Percentiles rank a stretch among this genome's conserved stretches.
phyloP scores from a whole-genome alignment of 2,113 vertebrate species.

The Patagioenas fasciata region DNA sequence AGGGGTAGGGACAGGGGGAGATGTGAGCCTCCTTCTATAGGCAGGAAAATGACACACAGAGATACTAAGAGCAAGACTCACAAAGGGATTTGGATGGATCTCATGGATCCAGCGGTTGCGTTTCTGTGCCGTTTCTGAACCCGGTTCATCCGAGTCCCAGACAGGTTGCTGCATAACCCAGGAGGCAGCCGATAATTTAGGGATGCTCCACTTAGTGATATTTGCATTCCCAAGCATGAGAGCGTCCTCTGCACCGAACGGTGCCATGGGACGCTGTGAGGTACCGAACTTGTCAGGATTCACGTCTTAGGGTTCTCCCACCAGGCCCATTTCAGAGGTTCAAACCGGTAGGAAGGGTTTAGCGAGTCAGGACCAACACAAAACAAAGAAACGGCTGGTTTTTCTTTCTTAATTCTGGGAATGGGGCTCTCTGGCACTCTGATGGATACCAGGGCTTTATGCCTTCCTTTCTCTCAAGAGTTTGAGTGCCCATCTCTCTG shows the following conservation, averaged over 20 bases:
- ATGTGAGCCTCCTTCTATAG: neutral
- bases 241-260: neutral
- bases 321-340: neutral
- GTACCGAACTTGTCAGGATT: neutral
- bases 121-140: neutral
- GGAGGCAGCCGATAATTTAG: neutral
- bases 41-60: neutral
- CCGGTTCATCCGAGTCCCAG: neutral
- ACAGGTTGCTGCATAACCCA: neutral
- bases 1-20: accelerated
- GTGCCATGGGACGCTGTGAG: neutral
- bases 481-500: neutral
- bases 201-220: neutral
- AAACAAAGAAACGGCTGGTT: accelerated
- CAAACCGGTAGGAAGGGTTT: neutral
- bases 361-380: accelerated
- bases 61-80: neutral
- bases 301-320: neutral
- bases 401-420: neutral
- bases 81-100: neutral
- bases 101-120: neutral
- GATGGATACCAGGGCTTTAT: neutral
- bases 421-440: neutral
- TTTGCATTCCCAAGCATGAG: neutral
- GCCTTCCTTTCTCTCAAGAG: neutral